Base-by-base conservation (phyloP, 2,888 invertebrate genomes). In the Callimorpha dominula region DNA sequence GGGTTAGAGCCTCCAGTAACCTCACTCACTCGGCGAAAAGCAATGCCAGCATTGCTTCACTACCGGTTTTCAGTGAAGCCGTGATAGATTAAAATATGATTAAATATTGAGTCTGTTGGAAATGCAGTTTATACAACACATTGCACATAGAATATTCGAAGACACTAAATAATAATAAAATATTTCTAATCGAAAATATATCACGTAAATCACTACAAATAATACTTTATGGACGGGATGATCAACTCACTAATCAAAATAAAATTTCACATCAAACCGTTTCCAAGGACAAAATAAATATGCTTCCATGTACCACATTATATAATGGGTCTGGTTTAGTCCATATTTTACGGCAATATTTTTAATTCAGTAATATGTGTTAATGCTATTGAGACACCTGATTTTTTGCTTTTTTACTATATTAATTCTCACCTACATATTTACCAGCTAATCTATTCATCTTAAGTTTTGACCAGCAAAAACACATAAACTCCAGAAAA, bases 171-270 rank as follows among this genome's bases (percentile, higher is more conserved):
- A 9, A 2, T 42, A 74, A 78, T 81, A 74, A 85, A 85, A 72
- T 69, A 79, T 77, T 75, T 83, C 65, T 84, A 20, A 85, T 85
- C 81, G 79, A 68, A 82, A 78, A 67, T 79, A 74, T 79, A 77
- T 60, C 40, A 46, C 60, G 7, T 69, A 83, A 31, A 14, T 60
- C 4, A 77, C 88, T 89, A 90, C 83, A 90, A 91, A 91, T 85
- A 81, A 91, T 74, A 80, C 90, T 92, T 92, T 84, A 89, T 95
- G 95, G 95, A 95, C 95, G 95, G 95, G 95, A 91, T 87, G 89
- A 87, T 90, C 86, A 93, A 94, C 89, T 93, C 91, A 94, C 93
- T 91, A 91, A 91, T 86, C 78, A 78, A 91, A 91, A 88, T 81
- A 65, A 86, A 86, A 80, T 71, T 31, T 83, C 80, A 81, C 85